Percentiles rank a stretch among this genome's conserved stretches.
These are phyloP conservation scores for Anoplolepis gracilipes DNA, from an alignment of 1,140 invertebrate species.

Conservation along the genomic window DNA sequence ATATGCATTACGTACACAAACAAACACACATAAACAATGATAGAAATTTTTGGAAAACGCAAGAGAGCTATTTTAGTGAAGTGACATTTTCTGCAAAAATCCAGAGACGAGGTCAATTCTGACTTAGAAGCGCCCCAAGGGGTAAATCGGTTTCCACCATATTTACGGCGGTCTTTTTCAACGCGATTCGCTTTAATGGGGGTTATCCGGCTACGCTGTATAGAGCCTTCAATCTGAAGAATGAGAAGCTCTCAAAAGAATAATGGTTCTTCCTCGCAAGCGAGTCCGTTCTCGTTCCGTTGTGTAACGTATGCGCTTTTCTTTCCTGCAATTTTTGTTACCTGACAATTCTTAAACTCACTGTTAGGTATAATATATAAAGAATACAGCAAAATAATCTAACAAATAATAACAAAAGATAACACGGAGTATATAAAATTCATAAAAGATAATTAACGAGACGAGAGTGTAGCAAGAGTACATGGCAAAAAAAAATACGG, in stretches of 20 bases:
- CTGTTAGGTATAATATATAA: neutral
- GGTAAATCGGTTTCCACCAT: slow-evolving; percentile 64
- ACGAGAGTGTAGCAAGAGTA: too few species aligned
- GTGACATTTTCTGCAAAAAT: slow-evolving; percentile 46
- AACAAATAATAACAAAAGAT: too few species aligned
- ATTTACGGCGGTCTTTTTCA: slow-evolving; percentile 69
- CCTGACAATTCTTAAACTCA: slow-evolving; percentile 28
- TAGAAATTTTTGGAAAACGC: slow-evolving; percentile 1
- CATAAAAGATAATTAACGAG: too few species aligned
- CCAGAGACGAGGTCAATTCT: slow-evolving; percentile 57
- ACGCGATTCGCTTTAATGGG: slow-evolving; percentile 72
- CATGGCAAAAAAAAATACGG: too few species aligned
- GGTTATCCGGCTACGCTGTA: slow-evolving; percentile 50
- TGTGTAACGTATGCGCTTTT: slow-evolving; percentile 41
- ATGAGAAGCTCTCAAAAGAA: slow-evolving; percentile 44
- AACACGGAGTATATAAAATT: too few species aligned
- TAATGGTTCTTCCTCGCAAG: slow-evolving; percentile 57
- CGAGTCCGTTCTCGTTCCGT: slow-evolving; percentile 40
- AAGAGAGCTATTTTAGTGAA: neutral
- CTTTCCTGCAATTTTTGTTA: slow-evolving; percentile 36
- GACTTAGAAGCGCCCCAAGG: slow-evolving; percentile 51
- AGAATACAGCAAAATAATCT: too few species aligned
- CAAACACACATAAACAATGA: neutral
- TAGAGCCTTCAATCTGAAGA: slow-evolving; percentile 45
- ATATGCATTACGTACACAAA: neutral